Evolutionary conservation across 2,797 vertebrate genomes (phyloP).

Genomic region (Sebastes hubbsi): DNA sequence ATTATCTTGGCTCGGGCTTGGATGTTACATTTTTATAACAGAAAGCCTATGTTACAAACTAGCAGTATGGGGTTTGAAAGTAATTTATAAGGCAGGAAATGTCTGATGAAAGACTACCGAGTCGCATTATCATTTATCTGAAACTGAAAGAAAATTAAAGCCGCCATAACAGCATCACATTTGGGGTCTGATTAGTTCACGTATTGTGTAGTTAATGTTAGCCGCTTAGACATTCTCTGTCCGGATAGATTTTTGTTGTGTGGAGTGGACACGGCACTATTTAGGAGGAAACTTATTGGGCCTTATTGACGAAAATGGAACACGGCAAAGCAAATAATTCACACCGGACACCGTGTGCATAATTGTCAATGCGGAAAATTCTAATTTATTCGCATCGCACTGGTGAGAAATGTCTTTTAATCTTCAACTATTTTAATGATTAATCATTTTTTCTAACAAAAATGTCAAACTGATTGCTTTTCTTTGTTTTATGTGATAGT

Average conservation of each 20-base stretch:
- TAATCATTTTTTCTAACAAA: not conserved
- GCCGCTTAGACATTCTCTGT: no score
- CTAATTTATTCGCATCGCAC: no score
- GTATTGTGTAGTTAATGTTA: no score
- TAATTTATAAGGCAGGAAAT: not conserved
- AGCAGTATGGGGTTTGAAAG: not conserved
- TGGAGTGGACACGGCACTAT: no score
- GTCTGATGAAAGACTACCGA: not conserved
- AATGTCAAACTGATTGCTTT: not conserved
- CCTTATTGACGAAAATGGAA: no score
- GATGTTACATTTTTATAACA: not conserved
- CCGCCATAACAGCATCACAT: no score
- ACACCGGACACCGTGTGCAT: fast-evolving
- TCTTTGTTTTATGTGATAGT: not conserved
- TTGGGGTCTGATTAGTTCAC: no score
- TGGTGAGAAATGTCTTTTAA: fast-evolving
- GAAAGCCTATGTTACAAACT: not conserved
- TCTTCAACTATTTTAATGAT: not conserved
- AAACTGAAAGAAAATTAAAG: not conserved
- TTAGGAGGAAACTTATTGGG: no score
- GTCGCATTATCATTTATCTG: not conserved
- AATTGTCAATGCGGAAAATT: no score
- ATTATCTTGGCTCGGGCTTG: not conserved
- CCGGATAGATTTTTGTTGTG: no score
- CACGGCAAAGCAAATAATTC: fast-evolving